Conservation (phyloP, 2,797 vertebrate genomes). For the Coilia nasus region DNA sequence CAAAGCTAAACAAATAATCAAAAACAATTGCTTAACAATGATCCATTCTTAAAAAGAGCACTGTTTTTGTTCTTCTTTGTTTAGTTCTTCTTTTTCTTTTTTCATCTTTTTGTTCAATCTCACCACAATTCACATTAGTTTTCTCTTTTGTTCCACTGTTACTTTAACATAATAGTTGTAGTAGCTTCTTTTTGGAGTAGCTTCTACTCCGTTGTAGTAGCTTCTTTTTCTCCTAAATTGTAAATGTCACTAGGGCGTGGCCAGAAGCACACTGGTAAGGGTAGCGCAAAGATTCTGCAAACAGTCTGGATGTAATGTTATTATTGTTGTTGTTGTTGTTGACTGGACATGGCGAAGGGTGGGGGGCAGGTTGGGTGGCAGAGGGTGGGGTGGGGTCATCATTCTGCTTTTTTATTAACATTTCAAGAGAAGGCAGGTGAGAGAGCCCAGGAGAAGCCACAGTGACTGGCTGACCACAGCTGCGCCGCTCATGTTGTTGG, state of each 20-base stretch:
- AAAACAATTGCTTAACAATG: slow-evolving; percentile 32
- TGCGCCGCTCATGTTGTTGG: slow-evolving; percentile 89
- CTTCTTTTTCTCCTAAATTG: slow-evolving; percentile 47
- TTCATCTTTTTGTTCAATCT: slow-evolving; percentile 29
- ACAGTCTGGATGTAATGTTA: slow-evolving; percentile 67
- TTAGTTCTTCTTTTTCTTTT: no score
- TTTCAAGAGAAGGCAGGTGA: slow-evolving; percentile 94
- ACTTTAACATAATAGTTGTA: slow-evolving; percentile 58
- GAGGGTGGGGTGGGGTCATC: slow-evolving; percentile 68
- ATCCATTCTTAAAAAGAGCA: slow-evolving; percentile 64
- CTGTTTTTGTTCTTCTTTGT: slow-evolving; percentile 66
- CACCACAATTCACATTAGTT: slow-evolving; percentile 13
- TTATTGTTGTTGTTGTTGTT: no score
- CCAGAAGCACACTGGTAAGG: slow-evolving; percentile 60
- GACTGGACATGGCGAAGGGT: slow-evolving; percentile 6
- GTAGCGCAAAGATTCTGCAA: slow-evolving; percentile 70
- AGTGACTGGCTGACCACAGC: slow-evolving; percentile 88
- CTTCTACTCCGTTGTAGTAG: slow-evolving; percentile 49
- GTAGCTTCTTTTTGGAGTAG: no score
- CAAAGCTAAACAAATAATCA: slow-evolving; percentile 9
- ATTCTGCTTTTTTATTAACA: slow-evolving; percentile 93
- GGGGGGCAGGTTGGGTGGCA: slow-evolving; percentile 59
- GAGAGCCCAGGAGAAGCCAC: slow-evolving; percentile 91
- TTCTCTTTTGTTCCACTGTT: slow-evolving; percentile 36
- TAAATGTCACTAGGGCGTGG: slow-evolving; percentile 66